Evolutionary conservation across 1,140 invertebrate genomes (phyloP).

Genomic region (Planococcus citri): DNA sequence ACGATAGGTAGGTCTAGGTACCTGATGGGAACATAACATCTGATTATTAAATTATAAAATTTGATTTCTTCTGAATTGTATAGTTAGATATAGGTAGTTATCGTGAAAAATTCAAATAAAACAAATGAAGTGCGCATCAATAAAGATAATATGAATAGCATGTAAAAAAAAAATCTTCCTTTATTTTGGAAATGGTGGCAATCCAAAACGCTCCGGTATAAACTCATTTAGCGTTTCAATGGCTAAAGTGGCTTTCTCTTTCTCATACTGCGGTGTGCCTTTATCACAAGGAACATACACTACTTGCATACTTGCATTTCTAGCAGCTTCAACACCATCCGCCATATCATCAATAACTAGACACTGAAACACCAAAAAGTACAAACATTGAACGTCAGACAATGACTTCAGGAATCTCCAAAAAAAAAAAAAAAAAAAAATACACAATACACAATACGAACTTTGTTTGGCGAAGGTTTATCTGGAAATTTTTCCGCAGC

Average conservation of each 20-base stretch:
- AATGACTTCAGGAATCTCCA: neutral
- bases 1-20: too few relatives aligned
- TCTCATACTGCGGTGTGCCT: conserved; percentile 45
- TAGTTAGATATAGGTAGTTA: too few relatives aligned
- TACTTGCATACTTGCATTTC: conserved; percentile 74
- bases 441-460: too few relatives aligned
- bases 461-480: conserved; percentile 52
- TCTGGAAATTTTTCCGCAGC: conserved; percentile 68
- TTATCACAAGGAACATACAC: conserved; percentile 72
- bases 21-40: too few relatives aligned
- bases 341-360: conserved; percentile 88
- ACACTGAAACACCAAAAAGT: conserved; percentile 42
- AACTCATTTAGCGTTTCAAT: conserved; percentile 66
- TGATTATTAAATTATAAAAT: too few relatives aligned
- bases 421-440: too few relatives aligned
- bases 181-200: conserved; percentile 48
- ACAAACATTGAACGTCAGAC: neutral
- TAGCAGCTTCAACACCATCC: conserved; percentile 71
- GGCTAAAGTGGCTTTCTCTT: conserved; percentile 52
- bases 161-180: too few relatives aligned
- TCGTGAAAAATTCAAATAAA: too few relatives aligned
- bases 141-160: too few relatives aligned
- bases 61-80: too few relatives aligned
- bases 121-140: too few relatives aligned
- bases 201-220: conserved; percentile 69